Evolutionary conservation across 2,888 invertebrate species (phyloP).

Genomic region (Pseudeuparius sepicola): DNA sequence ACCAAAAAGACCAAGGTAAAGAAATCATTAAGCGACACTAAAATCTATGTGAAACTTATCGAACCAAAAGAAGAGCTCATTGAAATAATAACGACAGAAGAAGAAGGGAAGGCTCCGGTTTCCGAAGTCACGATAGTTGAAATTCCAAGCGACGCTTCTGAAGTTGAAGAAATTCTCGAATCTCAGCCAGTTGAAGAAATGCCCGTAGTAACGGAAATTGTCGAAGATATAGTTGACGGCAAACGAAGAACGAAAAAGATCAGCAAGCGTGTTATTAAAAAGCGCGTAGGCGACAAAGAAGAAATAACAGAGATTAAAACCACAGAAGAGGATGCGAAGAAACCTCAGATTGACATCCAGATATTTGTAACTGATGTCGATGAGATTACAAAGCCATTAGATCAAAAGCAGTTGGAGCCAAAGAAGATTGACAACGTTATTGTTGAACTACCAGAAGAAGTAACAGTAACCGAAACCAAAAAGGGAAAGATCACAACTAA

Average conservation of each 20-base stretch:
- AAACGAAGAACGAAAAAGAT: slow-evolving; percentile 33
- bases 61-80: slow-evolving; percentile 39
- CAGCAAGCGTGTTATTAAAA: slow-evolving; percentile 41
- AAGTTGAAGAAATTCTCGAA: slow-evolving; percentile 29
- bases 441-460: slow-evolving; percentile 28
- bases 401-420: slow-evolving; percentile 19
- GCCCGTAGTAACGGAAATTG: slow-evolving; percentile 34
- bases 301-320: slow-evolving; percentile 32
- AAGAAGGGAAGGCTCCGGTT: slow-evolving; percentile 38
- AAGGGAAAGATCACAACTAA: slow-evolving; percentile 28
- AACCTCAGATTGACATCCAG: slow-evolving; percentile 19
- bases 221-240: slow-evolving; percentile 22
- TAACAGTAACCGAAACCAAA: slow-evolving; percentile 25
- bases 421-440: slow-evolving; percentile 23
- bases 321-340: slow-evolving; percentile 18
- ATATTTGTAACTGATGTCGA: slow-evolving; percentile 12
- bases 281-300: slow-evolving; percentile 33
- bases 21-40: slow-evolving; percentile 34
- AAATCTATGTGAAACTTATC: slow-evolving; percentile 34
- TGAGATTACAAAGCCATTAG: slow-evolving; percentile 14
- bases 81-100: slow-evolving; percentile 36
- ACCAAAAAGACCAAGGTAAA: slow-evolving; percentile 35
- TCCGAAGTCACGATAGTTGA: slow-evolving; percentile 34
- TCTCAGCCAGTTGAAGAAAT: slow-evolving; percentile 26
- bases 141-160: slow-evolving; percentile 14